Percentiles rank a stretch among this genome's conserved stretches.
Evolutionary conservation across 1,140 invertebrate species (phyloP).

Genomic region (Gerris buenoi): DNA sequence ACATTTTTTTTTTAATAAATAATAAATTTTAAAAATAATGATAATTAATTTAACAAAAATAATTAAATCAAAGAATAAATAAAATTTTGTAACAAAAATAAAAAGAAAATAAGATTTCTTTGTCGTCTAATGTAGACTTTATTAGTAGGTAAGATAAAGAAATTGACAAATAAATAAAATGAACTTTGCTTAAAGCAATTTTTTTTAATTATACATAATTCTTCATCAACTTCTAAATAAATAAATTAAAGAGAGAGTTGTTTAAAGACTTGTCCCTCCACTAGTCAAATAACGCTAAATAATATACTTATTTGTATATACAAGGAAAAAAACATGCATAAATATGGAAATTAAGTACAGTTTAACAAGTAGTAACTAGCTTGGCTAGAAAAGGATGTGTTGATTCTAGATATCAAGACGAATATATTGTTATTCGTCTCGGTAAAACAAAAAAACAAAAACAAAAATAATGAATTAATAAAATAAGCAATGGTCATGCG

Average conservation of each 20-base stretch:
- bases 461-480: too few species aligned
- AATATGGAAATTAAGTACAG: too few species aligned
- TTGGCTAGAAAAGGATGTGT: too few species aligned
- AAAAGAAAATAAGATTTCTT: background rate
- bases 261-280: conserved; percentile 17
- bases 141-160: conserved; percentile 11
- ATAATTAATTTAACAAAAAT: conserved; percentile 2
- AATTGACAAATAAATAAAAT: background rate
- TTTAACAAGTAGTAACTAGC: too few species aligned
- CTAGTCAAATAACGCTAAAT: conserved; percentile 11
- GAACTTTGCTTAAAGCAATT: background rate
- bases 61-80: conserved; percentile 2
- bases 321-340: too few species aligned
- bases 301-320: too few species aligned
- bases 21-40: background rate
- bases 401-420: too few species aligned
- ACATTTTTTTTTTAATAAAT: background rate
- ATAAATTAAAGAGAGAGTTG: conserved; percentile 11
- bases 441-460: too few species aligned
- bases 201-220: background rate
- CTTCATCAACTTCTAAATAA: background rate
- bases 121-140: conserved; percentile 5
- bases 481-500: too few species aligned
- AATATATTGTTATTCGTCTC: too few species aligned
- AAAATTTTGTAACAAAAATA: conserved; percentile 4